A percentile compares a stretch with the other conserved stretches of the same genome.
These are phyloP conservation scores for Pseudomyrmex pallidus DNA, from an alignment of 1,140 invertebrate species.

Conservation along the genomic window DNA sequence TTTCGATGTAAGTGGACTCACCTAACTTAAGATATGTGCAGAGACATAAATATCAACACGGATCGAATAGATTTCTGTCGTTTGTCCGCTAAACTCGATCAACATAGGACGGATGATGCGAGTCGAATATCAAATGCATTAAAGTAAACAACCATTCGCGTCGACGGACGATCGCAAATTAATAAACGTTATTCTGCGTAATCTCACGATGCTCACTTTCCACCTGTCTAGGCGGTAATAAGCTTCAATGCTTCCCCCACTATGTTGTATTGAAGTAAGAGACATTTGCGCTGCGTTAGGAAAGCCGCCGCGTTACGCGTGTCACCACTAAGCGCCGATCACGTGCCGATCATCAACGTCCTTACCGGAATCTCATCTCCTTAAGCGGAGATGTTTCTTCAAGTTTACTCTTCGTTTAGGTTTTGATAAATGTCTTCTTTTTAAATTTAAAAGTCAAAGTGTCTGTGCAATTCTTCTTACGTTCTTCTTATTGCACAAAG, in stretches of 20 bases:
- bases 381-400: no score
- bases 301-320: background rate
- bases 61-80: slow-evolving; percentile 17
- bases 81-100: slow-evolving; percentile 40
- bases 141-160: slow-evolving; percentile 58
- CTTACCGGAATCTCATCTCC: no score
- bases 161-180: slow-evolving; percentile 68
- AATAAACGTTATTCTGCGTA: slow-evolving; percentile 70
- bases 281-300: slow-evolving; percentile 33
- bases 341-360: background rate
- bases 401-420: no score
- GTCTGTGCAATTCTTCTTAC: no score
- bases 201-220: slow-evolving; percentile 66
- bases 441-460: no score
- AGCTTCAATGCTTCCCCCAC: slow-evolving; percentile 70
- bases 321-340: slow-evolving; percentile 14
- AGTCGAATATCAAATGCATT: slow-evolving; percentile 44
- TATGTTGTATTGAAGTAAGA: slow-evolving; percentile 51
- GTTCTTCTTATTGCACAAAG: no score
- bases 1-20: slow-evolving; percentile 41
- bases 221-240: slow-evolving; percentile 73
- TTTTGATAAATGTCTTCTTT: no score
- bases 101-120: slow-evolving; percentile 31
- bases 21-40: slow-evolving; percentile 35
- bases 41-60: slow-evolving; percentile 8